These are phyloP conservation scores for Vollenhovia emeryi DNA, from an alignment of 1,140 invertebrate species.

Conservation along the genomic window DNA sequence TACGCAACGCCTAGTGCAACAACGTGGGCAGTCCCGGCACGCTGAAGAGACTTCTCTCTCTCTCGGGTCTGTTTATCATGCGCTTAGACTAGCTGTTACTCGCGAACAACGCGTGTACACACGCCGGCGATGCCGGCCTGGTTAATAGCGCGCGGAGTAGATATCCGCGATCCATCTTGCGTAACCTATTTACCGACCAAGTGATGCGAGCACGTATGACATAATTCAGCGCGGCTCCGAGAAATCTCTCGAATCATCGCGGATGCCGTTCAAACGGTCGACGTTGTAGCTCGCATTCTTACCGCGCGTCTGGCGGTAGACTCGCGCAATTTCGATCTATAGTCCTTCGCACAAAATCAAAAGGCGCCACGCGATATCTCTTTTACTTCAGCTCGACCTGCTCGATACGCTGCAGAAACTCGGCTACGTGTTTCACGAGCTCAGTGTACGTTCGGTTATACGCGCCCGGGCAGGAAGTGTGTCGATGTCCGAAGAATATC, in stretches of 20 bases:
- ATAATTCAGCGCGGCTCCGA: slow-evolving; percentile 71
- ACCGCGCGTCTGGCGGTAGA: not conserved
- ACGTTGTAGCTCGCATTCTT: slow-evolving; percentile 20
- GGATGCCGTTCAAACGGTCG: slow-evolving; percentile 63
- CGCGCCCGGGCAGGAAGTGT: too few relatives aligned
- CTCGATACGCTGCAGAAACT: not conserved
- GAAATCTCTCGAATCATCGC: slow-evolving; percentile 42
- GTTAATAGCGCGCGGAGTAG: slow-evolving; percentile 62
- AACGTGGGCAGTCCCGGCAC: not conserved
- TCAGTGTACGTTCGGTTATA: not conserved
- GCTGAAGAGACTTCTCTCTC: slow-evolving; percentile 20
- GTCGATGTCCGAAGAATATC: not conserved
- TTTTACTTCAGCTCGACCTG: not conserved
- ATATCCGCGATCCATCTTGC: slow-evolving; percentile 80
- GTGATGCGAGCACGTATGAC: slow-evolving; percentile 77
- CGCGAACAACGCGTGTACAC: not conserved
- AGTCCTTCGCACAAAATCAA: not conserved
- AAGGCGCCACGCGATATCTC: not conserved
- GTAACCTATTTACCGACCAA: slow-evolving; percentile 80
- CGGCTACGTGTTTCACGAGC: not conserved
- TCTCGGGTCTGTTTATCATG: slow-evolving; percentile 9
- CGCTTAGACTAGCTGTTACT: slow-evolving; percentile 47
- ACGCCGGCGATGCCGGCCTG: slow-evolving; percentile 20
- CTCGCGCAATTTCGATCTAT: not conserved
- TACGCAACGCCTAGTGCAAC: not conserved